Base-by-base conservation (phyloP, 1,140 invertebrate genomes). In the fruit fly (Drosophila melanogaster) region DNA sequence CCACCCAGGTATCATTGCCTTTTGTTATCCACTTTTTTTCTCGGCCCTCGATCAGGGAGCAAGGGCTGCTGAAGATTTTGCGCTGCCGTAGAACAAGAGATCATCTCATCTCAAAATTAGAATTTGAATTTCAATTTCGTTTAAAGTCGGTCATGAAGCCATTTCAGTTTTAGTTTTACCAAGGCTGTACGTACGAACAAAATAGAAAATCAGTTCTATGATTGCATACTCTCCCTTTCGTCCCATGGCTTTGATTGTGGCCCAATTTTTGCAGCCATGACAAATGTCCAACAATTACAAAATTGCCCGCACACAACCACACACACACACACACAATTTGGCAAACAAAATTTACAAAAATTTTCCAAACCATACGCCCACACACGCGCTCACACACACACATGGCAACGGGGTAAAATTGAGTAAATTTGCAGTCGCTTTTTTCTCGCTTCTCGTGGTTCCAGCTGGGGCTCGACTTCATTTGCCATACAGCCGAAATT, bases 401-500 rank as follows among this genome's bases (percentile, higher is more conserved):
- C 58, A 47, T 40, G 24, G 11, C 22, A n/a, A 35, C 33, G 33
- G n/a, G 41, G 19, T 40, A 60, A 78, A 74, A 83, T 83, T 53
- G 49, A 65, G 62, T 61, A 61, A 71, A 84, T 83, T 83, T 79
- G 40, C 80, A 66, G 46, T 56, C 26, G 51, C 12, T 64, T 57
- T 80, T 61, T 70, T 69, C 41, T 43, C 46, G 49, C 43, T 58
- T 58, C 54, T 53, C 60, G 61, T 38, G 49, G 53, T 46, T 76
- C 56, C 73, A 85, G 77, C 66, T 80, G 71, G 50, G 50, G 44
- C 59, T 50, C 35, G 57, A 75, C 74, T 76, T 87, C 75, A 73
- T 84, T 85, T 84, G 71, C 64, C 57, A 73, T 76, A 76, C 74
- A 57, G 69, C 61, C 53, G 30, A 81, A 86, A 87, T 87, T 87